Evolutionary conservation across 2,797 vertebrate species (phyloP).

Genomic region (Lateolabrax maculatus): DNA sequence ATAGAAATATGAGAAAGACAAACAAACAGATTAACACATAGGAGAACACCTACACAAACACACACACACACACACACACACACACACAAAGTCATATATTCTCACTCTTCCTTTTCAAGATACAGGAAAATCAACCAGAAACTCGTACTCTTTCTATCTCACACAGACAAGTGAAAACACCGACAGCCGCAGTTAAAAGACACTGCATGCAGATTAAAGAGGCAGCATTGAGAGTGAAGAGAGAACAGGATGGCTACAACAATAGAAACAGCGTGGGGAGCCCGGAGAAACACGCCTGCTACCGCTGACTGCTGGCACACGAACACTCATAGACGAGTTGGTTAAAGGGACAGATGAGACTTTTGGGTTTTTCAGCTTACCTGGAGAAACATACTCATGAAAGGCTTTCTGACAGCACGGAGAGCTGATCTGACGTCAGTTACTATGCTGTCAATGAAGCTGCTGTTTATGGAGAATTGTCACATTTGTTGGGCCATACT

Average conservation of each 20-base stretch:
- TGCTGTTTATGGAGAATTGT: background rate
- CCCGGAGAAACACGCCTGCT: slow-evolving; percentile 62
- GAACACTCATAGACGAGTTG: slow-evolving; percentile 41
- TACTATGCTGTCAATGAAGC: slow-evolving; percentile 7
- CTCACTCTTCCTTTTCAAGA: slow-evolving; percentile 23
- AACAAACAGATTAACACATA: slow-evolving; percentile 77
- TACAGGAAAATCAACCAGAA: slow-evolving; percentile 16
- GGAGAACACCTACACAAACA: slow-evolving; percentile 56
- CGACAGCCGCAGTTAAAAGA: slow-evolving; percentile 23
- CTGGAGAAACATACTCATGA: slow-evolving; percentile 30
- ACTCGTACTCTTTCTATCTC: slow-evolving; percentile 15
- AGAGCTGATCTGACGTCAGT: slow-evolving; percentile 13
- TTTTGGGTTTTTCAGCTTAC: slow-evolving; percentile 28
- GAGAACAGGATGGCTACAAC: slow-evolving; percentile 70
- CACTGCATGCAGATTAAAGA: slow-evolving; percentile 60
- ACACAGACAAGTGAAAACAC: slow-evolving; percentile 27
- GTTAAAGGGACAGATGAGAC: slow-evolving; percentile 52
- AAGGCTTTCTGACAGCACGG: slow-evolving; percentile 7
- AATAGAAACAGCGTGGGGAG: slow-evolving; percentile 77
- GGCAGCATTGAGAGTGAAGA: slow-evolving; percentile 46
- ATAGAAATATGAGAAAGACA: slow-evolving; percentile 80
- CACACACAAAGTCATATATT: slow-evolving; percentile 18
- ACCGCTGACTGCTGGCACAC: slow-evolving; percentile 64
- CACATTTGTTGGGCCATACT: slow-evolving; percentile 2
- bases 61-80: slow-evolving; percentile 29